Conservation (phyloP, 2,113 vertebrate species). For the Seriola quinqueradiata region DNA sequence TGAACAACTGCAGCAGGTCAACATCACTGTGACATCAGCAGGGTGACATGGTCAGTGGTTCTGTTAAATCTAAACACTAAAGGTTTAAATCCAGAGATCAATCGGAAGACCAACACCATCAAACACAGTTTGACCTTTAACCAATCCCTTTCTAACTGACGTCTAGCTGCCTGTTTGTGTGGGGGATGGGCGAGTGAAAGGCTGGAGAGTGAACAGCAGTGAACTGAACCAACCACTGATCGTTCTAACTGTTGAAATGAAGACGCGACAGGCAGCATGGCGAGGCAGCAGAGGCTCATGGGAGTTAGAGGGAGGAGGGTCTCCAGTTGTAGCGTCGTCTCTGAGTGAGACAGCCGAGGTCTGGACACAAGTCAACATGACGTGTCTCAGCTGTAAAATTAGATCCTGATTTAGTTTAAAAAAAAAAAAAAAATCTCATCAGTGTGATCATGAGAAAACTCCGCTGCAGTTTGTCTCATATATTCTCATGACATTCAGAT, state of each 20-base stretch:
- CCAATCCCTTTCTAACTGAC: neutral
- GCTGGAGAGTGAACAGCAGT: conserved; percentile 42
- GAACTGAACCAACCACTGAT: conserved; percentile 61
- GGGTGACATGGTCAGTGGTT: neutral
- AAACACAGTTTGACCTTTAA: neutral
- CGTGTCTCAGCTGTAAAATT: neutral
- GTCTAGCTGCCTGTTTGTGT: neutral
- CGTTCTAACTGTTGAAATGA: conserved; percentile 33
- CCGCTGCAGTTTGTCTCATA: neutral
- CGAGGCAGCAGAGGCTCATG: conserved; percentile 33
- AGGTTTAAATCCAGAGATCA: neutral
- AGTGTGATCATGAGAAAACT: too few relatives aligned
- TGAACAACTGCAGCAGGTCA: too few relatives aligned
- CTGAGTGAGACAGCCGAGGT: neutral
- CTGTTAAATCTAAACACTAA: conserved; percentile 37
- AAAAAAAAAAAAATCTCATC: too few relatives aligned
- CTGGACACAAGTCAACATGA: neutral
- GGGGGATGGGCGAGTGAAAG: neutral
- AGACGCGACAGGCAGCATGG: conserved; percentile 20
- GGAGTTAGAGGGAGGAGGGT: neutral
- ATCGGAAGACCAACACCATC: neutral
- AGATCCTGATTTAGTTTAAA: too few relatives aligned
- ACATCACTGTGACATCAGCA: neutral
- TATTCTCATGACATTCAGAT: too few relatives aligned
- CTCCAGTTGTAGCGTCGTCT: neutral